Percentiles rank a stretch among this genome's conserved stretches.
Evolutionary conservation across 2,113 vertebrate genomes (phyloP).

Genomic region (Aldabrachelys gigantea): DNA sequence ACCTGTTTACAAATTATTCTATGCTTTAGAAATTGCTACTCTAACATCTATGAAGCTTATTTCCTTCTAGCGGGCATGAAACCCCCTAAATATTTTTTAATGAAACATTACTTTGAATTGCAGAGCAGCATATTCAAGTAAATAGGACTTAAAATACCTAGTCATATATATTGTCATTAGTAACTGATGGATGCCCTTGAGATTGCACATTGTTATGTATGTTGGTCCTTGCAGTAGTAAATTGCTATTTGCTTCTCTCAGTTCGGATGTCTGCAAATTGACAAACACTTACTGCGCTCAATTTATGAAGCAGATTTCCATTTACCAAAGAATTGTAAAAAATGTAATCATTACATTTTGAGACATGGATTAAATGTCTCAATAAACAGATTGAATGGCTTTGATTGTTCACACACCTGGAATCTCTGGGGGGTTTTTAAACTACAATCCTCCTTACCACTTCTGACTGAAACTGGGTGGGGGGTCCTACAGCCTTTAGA

Average conservation of each 20-base stretch:
- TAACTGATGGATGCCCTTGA: neutral
- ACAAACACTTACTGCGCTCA: neutral
- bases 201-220: neutral
- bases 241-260: neutral
- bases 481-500: neutral
- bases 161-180: neutral
- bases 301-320: conserved; percentile 8
- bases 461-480: fast-evolving
- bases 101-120: neutral
- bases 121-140: neutral
- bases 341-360: neutral
- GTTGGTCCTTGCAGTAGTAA: neutral
- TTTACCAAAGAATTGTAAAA: neutral
- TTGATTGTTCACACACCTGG: neutral
- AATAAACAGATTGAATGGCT: neutral
- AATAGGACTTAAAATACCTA: neutral
- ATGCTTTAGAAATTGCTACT: neutral
- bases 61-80: neutral
- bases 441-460: fast-evolving
- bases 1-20: neutral
- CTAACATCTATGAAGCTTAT: neutral
- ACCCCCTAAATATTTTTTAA: neutral
- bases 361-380: neutral
- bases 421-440: neutral
- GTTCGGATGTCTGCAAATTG: neutral